Evolutionary conservation across 2,888 invertebrate genomes (phyloP), one percentile per base, ranked within the genome.

Genomic region (Buathra laborator): DNA sequence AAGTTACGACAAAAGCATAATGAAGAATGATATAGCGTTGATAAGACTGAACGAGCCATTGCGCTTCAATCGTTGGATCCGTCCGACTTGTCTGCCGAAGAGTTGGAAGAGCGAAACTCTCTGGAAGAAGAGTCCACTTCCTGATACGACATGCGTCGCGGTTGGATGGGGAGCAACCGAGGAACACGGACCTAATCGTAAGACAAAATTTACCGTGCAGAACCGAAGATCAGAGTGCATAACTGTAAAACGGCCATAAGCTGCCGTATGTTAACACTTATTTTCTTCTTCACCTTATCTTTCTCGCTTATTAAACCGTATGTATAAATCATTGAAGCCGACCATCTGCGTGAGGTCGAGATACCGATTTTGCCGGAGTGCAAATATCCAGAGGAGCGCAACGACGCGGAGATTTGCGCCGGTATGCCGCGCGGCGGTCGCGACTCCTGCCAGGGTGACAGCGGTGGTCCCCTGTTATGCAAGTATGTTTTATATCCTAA

Each of bases 381-480:
- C 90, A 96, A 95, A 74, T 95, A 96, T 86, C 92, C 91, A 19
- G 95, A 95, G 86, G 97, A 98, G 92, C 94, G 94, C 86, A 95
- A 95, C 82, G 96, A 96, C 0, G 95, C 95, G 81, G 96, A 96
- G 93, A 96, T 98, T 79, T 98, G 98, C 92, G 98, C 98, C 0
- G 98, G 97, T 0, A 94, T 95, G 59, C 90, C 92, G 3, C 95
- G 95, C 92, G 98, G 98, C 3, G 97, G 98, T 3, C 96, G 95
- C 91, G 98, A 98, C 93, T 96, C 98, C 2, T 98, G 98, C 89
- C 97, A 97, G 95, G 97, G 97, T 67, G 97, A 97, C 90, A 97
- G 97, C 87, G 98, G 98, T 66, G 98, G 98, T 0, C 98, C 98
- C 67, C 95, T 98, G 70, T 95, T 98, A 93, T 98, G 98, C 94